Evolutionary conservation across 2,113 vertebrate genomes (phyloP).

Genomic region (Heliornis fulica): DNA sequence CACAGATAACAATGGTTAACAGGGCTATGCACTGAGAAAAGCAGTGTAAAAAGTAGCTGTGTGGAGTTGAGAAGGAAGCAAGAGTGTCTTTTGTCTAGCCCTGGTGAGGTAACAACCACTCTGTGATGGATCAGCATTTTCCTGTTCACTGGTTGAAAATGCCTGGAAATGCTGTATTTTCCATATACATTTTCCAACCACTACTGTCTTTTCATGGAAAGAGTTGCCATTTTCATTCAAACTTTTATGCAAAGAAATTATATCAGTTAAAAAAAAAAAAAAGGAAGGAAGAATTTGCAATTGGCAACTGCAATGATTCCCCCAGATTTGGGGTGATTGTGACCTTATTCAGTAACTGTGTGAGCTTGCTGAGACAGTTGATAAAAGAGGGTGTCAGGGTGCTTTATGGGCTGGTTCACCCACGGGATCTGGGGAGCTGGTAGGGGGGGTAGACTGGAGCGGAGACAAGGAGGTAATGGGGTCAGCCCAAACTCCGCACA

Average conservation of each 20-base stretch:
- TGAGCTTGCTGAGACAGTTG: neutral
- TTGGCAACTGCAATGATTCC: neutral
- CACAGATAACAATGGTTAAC: neutral
- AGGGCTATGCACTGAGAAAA: neutral
- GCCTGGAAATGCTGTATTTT: neutral
- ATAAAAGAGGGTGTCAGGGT: neutral
- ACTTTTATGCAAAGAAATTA: neutral
- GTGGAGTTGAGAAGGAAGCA: neutral
- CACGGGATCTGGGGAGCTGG: neutral
- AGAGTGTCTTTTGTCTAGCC: neutral
- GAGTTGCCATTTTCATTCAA: neutral
- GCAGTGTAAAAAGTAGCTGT: neutral
- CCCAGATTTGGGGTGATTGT: rapidly evolving
- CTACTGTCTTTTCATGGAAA: neutral
- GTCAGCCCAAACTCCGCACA: rapidly evolving
- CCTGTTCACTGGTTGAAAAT: neutral
- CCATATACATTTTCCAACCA: neutral
- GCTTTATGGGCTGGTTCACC: neutral
- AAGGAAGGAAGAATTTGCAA: neutral
- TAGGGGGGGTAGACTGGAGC: neutral
- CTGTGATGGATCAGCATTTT: neutral
- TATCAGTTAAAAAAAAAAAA: neutral
- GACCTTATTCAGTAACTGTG: neutral
- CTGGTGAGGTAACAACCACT: neutral
- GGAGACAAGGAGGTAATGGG: too few relatives aligned